Evolutionary conservation across 2,113 vertebrate species (phyloP), one percentile per base, ranked within the genome.

Genomic region (Toxotes jaculatrix): DNA sequence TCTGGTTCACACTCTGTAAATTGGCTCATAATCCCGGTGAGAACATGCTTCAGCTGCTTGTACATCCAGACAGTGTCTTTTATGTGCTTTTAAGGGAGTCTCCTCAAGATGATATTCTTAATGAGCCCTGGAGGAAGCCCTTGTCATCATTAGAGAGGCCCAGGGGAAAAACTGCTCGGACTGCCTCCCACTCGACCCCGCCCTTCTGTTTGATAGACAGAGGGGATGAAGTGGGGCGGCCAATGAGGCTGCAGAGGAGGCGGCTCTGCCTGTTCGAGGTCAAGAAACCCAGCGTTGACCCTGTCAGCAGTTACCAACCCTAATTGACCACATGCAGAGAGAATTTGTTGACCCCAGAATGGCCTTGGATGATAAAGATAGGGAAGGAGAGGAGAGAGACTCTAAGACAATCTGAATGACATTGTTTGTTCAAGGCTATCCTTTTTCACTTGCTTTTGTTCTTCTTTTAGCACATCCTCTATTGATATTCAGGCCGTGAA

Each of bases 31-130:
- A 89, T 87, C 89, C 89, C 70, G 1, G 74, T 47, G 89, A 86
- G 87, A 87, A 83, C 74, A 79, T 4, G 82, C 82, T 56, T 80
- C 60, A 68, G 83, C 87, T 78, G 78, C 84, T 81, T 74, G 69
- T 80, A 87, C 75, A 87, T 75, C 74, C 86, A 87, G 77, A 85
- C 80, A 73, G 43, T 62, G 56, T 64, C 74, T 89, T 90, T 88
- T 77, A 89, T 91, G 85, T 74, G 79, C 83, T 88, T 92, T 91
- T 88, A 91, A 90, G 80, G 76, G 80, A 93, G 88, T 88, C 84
- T 86, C 76, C 55, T 72, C 14, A 68, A 78, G 74, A 93, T 92
- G 73, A 93, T 89, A 77, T 82, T 57, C 75, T 64, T 93, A 92
- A 93, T 91, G 87, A 93, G 83, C 86, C 90, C 89, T 79, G 13